Percentiles rank a stretch among this genome's conserved stretches.
phyloP scores from a whole-genome alignment of 2,797 vertebrate genomes.

The Alectoris magna region DNA sequence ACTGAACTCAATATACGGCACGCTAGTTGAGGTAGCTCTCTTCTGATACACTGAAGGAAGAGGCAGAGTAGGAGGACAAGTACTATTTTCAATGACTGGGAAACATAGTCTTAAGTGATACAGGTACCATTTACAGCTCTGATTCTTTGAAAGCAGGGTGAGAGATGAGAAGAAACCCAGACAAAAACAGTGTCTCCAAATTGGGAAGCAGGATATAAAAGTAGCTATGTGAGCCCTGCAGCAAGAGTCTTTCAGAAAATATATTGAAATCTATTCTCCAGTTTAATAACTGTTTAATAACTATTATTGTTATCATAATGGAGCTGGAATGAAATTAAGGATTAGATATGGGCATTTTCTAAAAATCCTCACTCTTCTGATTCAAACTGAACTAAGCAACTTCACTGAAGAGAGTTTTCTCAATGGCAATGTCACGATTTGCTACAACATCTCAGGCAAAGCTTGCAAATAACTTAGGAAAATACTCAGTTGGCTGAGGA shows the following conservation, averaged over 20 bases:
- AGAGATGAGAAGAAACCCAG: background rate
- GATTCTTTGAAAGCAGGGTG: background rate
- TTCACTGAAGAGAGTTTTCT: slow-evolving; percentile 38
- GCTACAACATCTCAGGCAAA: slow-evolving; percentile 37
- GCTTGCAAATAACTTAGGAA: background rate
- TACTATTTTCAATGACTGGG: background rate
- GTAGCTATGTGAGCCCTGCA: background rate
- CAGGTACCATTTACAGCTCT: background rate
- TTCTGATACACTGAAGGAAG: background rate
- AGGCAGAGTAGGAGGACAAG: background rate
- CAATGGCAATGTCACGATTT: slow-evolving; percentile 33
- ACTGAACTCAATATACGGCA: background rate
- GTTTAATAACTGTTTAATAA: background rate
- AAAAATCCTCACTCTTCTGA: background rate
- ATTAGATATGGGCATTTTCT: background rate
- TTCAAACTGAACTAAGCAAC: background rate
- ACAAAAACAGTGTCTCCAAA: background rate
- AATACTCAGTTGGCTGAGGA: slow-evolving; percentile 23
- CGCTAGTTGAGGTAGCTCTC: background rate
- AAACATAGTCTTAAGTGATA: background rate
- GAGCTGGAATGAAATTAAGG: background rate
- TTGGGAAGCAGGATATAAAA: background rate
- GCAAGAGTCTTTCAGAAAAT: slow-evolving; percentile 3
- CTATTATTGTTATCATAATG: background rate
- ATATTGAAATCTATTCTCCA: background rate